phyloP scores from a whole-genome alignment of 2,797 vertebrate species.

The Xerus rutilus region DNA sequence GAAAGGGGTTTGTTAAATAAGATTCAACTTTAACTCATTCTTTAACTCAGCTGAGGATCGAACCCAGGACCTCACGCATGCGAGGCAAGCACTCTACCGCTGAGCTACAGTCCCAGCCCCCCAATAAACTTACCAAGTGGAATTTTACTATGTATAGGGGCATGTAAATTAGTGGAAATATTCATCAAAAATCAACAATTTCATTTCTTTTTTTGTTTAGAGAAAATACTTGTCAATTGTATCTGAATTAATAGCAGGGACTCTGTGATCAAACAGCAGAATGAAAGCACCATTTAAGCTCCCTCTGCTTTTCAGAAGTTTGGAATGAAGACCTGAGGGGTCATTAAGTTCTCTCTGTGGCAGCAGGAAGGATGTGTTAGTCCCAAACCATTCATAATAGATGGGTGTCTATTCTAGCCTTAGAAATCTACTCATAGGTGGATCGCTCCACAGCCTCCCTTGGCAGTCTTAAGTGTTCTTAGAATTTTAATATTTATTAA shows the following conservation, averaged over 20 bases:
- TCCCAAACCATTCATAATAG: conserved; percentile 77
- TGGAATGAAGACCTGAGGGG: conserved; percentile 41
- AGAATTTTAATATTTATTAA: conserved; percentile 80
- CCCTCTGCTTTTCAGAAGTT: conserved; percentile 30
- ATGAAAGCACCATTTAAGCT: conserved; percentile 49
- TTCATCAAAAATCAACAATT: conserved; percentile 40
- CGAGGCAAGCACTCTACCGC: too few relatives aligned
- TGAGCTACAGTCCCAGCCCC: too few relatives aligned
- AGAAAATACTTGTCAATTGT: conserved; percentile 29
- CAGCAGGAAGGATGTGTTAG: conserved; percentile 60
- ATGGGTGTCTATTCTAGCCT: conserved; percentile 66
- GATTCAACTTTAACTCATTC: conserved; percentile 3
- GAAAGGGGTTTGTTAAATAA: neutral
- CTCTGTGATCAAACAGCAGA: conserved; percentile 47
- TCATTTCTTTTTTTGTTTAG: conserved; percentile 56
- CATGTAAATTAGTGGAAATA: neutral
- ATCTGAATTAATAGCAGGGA: conserved; percentile 37
- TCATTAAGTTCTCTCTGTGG: conserved; percentile 64
- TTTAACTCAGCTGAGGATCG: too few relatives aligned
- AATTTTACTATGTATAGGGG: neutral
- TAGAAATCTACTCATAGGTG: conserved; percentile 61
- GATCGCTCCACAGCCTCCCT: conserved; percentile 57
- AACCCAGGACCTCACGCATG: too few relatives aligned
- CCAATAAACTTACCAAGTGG: neutral
- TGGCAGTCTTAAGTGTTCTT: conserved; percentile 73